These are phyloP conservation scores for Pelodiscus sinensis DNA, from an alignment of 2,113 vertebrate genomes.

Conservation along the genomic window DNA sequence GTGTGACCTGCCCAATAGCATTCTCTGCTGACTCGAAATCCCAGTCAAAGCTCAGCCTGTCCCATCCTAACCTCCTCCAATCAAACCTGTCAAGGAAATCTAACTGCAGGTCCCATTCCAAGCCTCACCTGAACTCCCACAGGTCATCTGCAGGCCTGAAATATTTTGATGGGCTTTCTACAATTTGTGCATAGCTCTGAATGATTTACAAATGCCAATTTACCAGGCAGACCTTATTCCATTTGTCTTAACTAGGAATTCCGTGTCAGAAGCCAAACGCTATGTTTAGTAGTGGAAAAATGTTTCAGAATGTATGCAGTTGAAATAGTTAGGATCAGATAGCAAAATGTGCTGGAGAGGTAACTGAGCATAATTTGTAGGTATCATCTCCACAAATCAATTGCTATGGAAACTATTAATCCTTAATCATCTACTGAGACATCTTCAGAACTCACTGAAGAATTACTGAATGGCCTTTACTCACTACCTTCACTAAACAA, in stretches of 20 bases:
- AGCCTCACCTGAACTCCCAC: slow-evolving; percentile 33
- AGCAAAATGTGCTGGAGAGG: neutral
- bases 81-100: slow-evolving; percentile 70
- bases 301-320: neutral
- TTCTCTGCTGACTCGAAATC: slow-evolving; percentile 31
- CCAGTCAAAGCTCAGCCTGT: slow-evolving; percentile 36
- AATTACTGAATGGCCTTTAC: slow-evolving; percentile 8
- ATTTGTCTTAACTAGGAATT: neutral
- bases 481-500: neutral
- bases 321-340: slow-evolving; percentile 1
- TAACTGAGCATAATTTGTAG: slow-evolving; percentile 9
- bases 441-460: slow-evolving; percentile 28
- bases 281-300: neutral
- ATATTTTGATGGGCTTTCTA: slow-evolving; percentile 17
- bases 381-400: neutral
- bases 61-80: neutral
- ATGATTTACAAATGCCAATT: slow-evolving; percentile 2
- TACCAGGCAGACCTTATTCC: neutral
- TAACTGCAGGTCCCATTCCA: slow-evolving; percentile 67
- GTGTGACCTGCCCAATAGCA: slow-evolving; percentile 17
- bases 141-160: neutral
- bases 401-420: slow-evolving; percentile 14
- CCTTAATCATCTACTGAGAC: slow-evolving; percentile 17
- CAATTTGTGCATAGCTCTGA: neutral
- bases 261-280: neutral